Evolutionary conservation across 2,113 vertebrate species (phyloP).

Genomic region (Amblyornis subalaris): DNA sequence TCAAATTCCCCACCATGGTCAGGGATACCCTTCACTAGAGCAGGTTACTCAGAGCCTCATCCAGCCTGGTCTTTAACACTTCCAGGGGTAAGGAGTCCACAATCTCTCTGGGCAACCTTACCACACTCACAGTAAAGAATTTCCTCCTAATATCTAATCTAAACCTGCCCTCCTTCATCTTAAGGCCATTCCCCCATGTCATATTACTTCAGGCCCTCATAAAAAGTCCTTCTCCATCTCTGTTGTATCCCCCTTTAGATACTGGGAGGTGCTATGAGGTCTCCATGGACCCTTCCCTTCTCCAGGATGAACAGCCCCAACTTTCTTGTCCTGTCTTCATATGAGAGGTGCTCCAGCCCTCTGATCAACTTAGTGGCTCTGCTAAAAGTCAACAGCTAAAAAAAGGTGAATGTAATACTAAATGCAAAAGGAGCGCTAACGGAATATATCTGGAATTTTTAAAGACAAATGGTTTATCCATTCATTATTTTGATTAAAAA

Average conservation of each 20-base stretch:
- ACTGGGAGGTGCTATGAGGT: background rate
- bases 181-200: background rate
- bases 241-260: background rate
- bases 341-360: background rate
- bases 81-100: background rate
- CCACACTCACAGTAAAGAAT: background rate
- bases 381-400: background rate
- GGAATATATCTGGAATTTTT: background rate
- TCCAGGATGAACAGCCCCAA: background rate
- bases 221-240: background rate
- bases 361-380: background rate
- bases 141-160: background rate
- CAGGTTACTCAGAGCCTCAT: background rate
- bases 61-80: background rate
- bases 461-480: background rate
- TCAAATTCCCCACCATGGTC: background rate
- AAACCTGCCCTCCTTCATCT: background rate
- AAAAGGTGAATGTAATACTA: background rate
- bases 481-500: background rate
- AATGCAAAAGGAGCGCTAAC: background rate
- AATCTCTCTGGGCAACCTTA: background rate
- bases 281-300: background rate
- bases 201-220: accelerated
- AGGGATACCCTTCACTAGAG: background rate
- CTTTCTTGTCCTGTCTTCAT: background rate